Evolutionary conservation across 2,113 vertebrate genomes (phyloP).

Genomic region (Eretmochelys imbricata): DNA sequence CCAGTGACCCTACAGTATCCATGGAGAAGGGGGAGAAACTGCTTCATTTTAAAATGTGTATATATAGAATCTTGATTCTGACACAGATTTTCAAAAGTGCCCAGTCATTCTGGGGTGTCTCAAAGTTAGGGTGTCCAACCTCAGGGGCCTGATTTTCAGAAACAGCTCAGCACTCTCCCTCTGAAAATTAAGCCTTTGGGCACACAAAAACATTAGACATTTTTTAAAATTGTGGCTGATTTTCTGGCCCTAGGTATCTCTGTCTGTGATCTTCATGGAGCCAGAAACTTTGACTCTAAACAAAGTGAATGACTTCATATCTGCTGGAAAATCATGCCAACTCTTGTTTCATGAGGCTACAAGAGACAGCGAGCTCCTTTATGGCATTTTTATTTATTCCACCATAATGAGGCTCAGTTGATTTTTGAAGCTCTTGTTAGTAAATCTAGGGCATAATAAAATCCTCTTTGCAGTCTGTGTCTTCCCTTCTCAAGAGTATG

Average conservation of each 20-base stretch:
- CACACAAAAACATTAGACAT: constrained; percentile 56
- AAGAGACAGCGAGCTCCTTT: constrained; percentile 38
- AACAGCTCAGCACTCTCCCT: not conserved
- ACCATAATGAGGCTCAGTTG: constrained; percentile 55
- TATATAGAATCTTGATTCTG: not conserved
- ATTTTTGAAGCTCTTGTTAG: constrained; percentile 10
- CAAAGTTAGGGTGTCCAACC: not conserved
- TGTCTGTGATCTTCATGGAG: constrained; percentile 9
- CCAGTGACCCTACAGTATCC: not conserved
- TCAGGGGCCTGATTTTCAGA: constrained; percentile 1
- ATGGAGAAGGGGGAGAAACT: not conserved
- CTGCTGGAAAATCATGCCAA: constrained; percentile 13
- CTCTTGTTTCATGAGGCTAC: constrained; percentile 28
- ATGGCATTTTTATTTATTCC: not conserved
- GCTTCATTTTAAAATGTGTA: not conserved
- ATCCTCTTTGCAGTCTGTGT: constrained; percentile 33
- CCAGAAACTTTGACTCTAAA: not conserved
- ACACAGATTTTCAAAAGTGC: not conserved
- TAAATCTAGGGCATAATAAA: constrained; percentile 31
- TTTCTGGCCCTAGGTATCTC: not conserved
- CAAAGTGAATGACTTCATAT: constrained; percentile 39
- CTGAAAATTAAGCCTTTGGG: constrained; percentile 11
- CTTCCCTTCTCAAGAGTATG: not conserved
- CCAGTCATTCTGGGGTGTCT: not conserved
- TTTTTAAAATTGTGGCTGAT: constrained; percentile 30